These are phyloP conservation scores for Ctenodactylus gundi DNA, from an alignment of 2,113 vertebrate species.

Conservation along the genomic window DNA sequence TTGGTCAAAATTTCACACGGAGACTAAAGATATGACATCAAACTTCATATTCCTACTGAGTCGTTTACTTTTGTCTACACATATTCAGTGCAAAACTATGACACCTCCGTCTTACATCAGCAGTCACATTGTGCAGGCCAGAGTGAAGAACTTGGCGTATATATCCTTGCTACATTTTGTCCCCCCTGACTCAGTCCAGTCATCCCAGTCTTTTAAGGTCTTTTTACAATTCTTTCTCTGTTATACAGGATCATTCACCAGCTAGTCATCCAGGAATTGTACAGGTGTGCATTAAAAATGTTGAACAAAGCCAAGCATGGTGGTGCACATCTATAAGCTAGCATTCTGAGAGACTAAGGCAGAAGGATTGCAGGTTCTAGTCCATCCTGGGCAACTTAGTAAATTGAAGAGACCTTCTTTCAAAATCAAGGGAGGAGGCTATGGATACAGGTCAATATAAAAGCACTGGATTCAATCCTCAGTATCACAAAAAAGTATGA, in stretches of 20 bases:
- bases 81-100: neutral
- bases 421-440: too few species aligned
- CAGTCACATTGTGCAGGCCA: neutral
- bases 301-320: too few species aligned
- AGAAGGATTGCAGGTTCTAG: too few species aligned
- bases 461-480: too few species aligned
- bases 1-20: neutral
- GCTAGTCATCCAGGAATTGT: neutral
- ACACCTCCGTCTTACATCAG: neutral
- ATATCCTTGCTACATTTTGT: constrained; percentile 32
- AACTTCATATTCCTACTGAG: neutral
- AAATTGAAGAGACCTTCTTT: too few species aligned
- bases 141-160: neutral
- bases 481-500: too few species aligned
- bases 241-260: neutral
- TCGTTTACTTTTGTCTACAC: neutral
- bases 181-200: neutral
- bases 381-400: too few species aligned
- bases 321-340: too few species aligned
- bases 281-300: neutral
- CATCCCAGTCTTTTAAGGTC: neutral
- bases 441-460: too few species aligned
- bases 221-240: constrained; percentile 26
- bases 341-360: too few species aligned
- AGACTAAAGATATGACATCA: neutral